Percentiles rank a stretch among this genome's conserved stretches.
Conservation (phyloP, 2,888 invertebrate species). For the Metacarcinus magister region DNA sequence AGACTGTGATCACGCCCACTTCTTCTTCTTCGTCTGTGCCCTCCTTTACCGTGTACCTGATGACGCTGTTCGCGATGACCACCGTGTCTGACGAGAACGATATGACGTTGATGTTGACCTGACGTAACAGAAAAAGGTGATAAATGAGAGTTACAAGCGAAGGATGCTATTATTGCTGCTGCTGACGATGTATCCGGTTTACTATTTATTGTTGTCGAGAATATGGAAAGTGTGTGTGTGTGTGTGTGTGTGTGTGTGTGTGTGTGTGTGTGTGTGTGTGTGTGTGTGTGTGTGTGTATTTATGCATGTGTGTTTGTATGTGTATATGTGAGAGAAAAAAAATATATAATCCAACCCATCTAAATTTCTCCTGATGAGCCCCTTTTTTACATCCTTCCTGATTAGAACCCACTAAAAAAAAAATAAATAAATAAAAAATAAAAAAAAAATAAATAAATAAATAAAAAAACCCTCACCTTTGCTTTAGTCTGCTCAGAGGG, state of each 20-base stretch:
- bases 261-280: neutral
- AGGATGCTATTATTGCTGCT: neutral
- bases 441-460: neutral
- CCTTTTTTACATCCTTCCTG: no score
- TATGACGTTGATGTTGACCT: constrained; percentile 60
- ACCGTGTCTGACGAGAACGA: neutral
- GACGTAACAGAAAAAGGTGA: neutral
- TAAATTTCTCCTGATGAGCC: no score
- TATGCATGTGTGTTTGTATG: neutral
- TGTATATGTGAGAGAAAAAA: neutral
- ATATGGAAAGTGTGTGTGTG: neutral
- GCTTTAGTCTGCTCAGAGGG: neutral
- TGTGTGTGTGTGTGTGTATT: neutral
- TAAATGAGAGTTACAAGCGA: neutral
- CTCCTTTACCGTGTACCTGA: neutral
- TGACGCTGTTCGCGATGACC: constrained; percentile 23
- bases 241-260: constrained; percentile 33
- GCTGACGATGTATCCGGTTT: neutral
- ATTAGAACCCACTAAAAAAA: neutral
- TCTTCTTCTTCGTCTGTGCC: neutral
- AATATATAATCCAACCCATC: neutral
- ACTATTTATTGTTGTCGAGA: no score
- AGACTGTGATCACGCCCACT: neutral
- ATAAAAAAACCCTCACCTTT: neutral
- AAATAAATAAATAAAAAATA: neutral